Evolutionary conservation across 2,888 invertebrate species (phyloP), one percentile per base, ranked within the genome.

Genomic region (Poecilus cupreus): DNA sequence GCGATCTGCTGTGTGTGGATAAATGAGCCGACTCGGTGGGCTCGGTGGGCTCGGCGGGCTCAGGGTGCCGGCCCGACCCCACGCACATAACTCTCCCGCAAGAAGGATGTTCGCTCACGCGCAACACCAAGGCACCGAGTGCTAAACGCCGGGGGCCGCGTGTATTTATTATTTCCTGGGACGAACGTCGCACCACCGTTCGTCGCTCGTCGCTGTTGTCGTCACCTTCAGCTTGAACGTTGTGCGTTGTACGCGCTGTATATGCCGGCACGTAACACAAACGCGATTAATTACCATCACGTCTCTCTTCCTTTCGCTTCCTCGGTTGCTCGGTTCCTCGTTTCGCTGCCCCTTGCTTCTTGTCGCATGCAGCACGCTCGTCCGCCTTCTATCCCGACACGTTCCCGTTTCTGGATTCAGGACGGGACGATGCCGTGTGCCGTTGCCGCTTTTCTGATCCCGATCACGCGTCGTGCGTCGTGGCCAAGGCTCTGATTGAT

Each of bases 161-260:
- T 72, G 80, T 80, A 80, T 80, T 80, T 80, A 80, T 80, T 80
- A 72, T 80, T 80, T 80, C 80, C 72, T 70, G 77, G 64, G 70
- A 51, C 70, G 70, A 64, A 64, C 78, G 77, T 43, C 49, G 75
- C 16, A 32, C 13, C 32, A 32, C 16, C 76, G 26, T 26, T 18
- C 46, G 78, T 64, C 39, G 80, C 26, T 18, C 46, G 78, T 64
- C 39, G 80, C 26, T 54, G 49, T 24, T 72, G 80, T 51, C 70
- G 70, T 80, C 64, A 68, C 80, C 60, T 51, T 74, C 26, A 43
- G 22, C 32, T 32, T 32, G 6, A 32, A 32, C 32, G 32, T 32
- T 32, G 6, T 6, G 51, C 75, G 8, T 51, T 24, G 6, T n/a
- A n/a, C 16, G 24, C 26, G 32, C 18, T 26, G 24, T 46, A 8